Percentiles rank a stretch among this genome's conserved stretches.
phyloP scores from a whole-genome alignment of 2,113 vertebrate genomes.

The Lamprologus speciosus region DNA sequence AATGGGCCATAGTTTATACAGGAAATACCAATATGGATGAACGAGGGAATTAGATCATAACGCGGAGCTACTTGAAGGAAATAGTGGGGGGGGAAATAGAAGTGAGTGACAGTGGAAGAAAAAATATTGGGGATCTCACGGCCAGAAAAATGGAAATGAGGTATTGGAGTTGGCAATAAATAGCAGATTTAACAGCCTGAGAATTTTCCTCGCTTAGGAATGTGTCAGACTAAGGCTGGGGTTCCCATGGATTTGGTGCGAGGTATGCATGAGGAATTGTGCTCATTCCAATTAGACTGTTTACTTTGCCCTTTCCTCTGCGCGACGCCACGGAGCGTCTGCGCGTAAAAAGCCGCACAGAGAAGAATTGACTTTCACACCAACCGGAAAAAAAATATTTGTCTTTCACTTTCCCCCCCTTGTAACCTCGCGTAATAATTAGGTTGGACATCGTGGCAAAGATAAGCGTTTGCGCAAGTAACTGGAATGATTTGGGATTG shows the following conservation, averaged over 20 bases:
- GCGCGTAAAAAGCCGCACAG: conserved; percentile 38
- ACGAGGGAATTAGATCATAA: conserved; percentile 58
- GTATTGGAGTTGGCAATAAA: conserved; percentile 67
- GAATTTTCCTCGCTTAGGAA: conserved; percentile 66
- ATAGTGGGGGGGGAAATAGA: conserved; percentile 9
- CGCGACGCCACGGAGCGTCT: conserved; percentile 19
- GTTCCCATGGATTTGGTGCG: conserved; percentile 68
- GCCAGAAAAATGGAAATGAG: conserved; percentile 68
- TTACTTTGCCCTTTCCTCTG: conserved; percentile 57
- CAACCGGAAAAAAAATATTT: background rate
- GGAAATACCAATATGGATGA: conserved; percentile 64
- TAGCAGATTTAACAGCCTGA: conserved; percentile 61
- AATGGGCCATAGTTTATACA: conserved; percentile 60
- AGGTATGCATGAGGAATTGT: conserved; percentile 68
- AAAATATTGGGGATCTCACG: conserved; percentile 48
- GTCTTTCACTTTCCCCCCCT: background rate
- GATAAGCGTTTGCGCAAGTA: background rate
- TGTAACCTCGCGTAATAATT: background rate
- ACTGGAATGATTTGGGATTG: background rate
- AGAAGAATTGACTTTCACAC: background rate
- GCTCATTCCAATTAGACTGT: conserved; percentile 67
- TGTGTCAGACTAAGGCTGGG: conserved; percentile 62
- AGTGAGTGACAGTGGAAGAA: conserved; percentile 48
- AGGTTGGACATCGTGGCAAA: background rate
- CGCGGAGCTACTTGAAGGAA: conserved; percentile 12